Evolutionary conservation across 2,113 vertebrate genomes (phyloP), one percentile per base, ranked within the genome.

Genomic region (Regulus satrapa): DNA sequence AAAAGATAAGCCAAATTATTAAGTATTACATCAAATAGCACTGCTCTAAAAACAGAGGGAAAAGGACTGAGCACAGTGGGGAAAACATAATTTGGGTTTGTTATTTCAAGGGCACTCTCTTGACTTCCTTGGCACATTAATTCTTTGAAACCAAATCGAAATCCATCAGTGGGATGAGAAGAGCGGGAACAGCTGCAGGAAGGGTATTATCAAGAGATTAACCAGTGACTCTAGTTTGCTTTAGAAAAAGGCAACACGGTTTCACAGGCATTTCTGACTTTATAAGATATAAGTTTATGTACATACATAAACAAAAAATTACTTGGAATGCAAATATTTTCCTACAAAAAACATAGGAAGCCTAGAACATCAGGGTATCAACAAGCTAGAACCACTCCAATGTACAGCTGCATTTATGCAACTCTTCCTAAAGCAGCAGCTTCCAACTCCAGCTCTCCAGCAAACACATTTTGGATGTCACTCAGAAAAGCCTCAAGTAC

Each of bases 201-300:
- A 92, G 83, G 77, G 49, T 89, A 87, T 92, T 78, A 79, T 51
- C 46, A 68, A 75, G 89, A 89, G 84, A 95, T 89, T 94, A 92
- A 94, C 72, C 29, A 71, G 59, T 43, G 61, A 48, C 41, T 87
- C 45, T 63, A 23, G 40, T 72, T 52, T 77, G 86, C 79, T 55
- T 80, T 63, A 80, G 38, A 64, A 88, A 90, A 92, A 86, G 61
- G 58, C 89, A 71, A 43, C n/a, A 56, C 0, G 0, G 68, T 82
- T 76, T 54, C 49, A 72, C 5, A 18, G 48, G 64, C 83, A 89
- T 72, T 95, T 74, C 80, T 84, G 66, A 63, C 18, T 74, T 62
- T 13, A 7, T 7, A n/a, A n/a, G n/a, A n/a, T n/a, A n/a, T n/a
- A n/a, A n/a, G n/a, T n/a, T 6, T 17, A 25, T 6, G 10, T 13